Conservation (phyloP, 2,888 invertebrate species). For the Leucophenga montana region DNA sequence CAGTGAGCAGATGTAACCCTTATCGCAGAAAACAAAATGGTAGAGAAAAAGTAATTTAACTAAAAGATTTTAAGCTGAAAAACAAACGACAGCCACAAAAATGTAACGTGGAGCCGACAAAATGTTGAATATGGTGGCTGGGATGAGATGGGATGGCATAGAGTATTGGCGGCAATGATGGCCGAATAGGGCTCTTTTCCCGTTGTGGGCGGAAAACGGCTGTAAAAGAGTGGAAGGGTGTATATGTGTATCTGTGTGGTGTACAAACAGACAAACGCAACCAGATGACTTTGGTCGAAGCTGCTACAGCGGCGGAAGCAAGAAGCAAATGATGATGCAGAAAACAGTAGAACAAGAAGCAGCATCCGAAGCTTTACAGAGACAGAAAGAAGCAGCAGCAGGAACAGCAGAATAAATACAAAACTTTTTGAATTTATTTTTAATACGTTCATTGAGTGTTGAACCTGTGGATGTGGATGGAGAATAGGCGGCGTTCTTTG, state of each 20-base stretch:
- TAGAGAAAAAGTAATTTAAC: constrained; percentile 44
- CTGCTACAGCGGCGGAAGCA: not conserved
- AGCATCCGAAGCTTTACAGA: not conserved
- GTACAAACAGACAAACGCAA: constrained; percentile 8
- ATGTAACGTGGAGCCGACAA: not conserved
- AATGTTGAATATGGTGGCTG: not conserved
- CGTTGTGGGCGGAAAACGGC: not conserved
- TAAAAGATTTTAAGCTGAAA: constrained; percentile 42
- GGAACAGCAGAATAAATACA: constrained; percentile 43
- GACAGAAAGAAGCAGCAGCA: constrained; percentile 11
- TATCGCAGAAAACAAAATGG: not conserved
- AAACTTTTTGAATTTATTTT: constrained; percentile 60
- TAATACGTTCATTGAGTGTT: constrained; percentile 44
- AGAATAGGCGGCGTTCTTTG: not conserved
- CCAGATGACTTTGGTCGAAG: not conserved
- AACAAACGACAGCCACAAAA: constrained; percentile 41
- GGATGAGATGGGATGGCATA: too few relatives aligned
- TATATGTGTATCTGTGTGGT: not conserved
- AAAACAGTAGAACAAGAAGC: constrained; percentile 9
- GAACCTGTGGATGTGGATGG: not conserved
- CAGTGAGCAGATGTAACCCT: constrained; percentile 7
- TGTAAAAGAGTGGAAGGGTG: not conserved
- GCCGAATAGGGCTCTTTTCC: not conserved
- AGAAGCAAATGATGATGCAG: constrained; percentile 18
- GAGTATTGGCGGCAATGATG: not conserved